A percentile compares a stretch with the other conserved stretches of the same genome.
Evolutionary conservation across 1,140 invertebrate species (phyloP).

Genomic region (Eupristina koningsbergeri): DNA sequence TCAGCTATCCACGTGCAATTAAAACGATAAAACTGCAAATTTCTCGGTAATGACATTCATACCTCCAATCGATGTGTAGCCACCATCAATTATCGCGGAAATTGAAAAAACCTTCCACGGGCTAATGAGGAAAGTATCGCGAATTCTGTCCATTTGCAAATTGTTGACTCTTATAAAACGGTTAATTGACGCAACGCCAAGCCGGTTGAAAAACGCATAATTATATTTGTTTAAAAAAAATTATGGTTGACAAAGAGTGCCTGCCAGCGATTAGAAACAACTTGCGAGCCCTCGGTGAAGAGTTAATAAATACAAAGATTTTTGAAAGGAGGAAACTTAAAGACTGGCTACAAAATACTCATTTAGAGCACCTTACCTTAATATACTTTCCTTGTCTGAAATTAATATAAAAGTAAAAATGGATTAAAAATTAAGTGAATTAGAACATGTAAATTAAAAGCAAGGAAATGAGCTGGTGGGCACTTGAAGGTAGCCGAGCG

Average conservation of each 20-base stretch:
- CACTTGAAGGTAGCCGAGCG: background rate
- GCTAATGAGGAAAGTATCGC: too few relatives aligned
- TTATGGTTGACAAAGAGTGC: background rate
- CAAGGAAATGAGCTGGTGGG: constrained; percentile 40
- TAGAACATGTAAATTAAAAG: constrained; percentile 13
- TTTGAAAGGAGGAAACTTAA: constrained; percentile 42
- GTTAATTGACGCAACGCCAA: constrained; percentile 7
- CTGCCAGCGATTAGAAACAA: constrained; percentile 27
- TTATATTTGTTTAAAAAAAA: too few relatives aligned
- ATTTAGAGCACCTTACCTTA: constrained; percentile 40
- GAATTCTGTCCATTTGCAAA: background rate
- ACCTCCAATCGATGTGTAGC: background rate
- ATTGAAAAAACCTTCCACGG: background rate
- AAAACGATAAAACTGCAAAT: background rate
- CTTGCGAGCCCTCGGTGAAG: background rate
- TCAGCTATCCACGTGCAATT: background rate
- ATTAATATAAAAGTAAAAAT: constrained; percentile 9
- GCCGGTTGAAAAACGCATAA: too few relatives aligned
- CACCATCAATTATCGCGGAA: background rate
- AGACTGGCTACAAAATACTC: constrained; percentile 49
- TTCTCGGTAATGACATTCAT: background rate
- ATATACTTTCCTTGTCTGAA: constrained; percentile 28
- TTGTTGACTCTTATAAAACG: too few relatives aligned
- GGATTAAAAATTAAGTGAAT: constrained; percentile 8
- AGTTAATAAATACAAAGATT: constrained; percentile 34